Base-by-base conservation (phyloP, 53 echinoderm and acorn worm genomes). In the Astropecten irregularis region DNA sequence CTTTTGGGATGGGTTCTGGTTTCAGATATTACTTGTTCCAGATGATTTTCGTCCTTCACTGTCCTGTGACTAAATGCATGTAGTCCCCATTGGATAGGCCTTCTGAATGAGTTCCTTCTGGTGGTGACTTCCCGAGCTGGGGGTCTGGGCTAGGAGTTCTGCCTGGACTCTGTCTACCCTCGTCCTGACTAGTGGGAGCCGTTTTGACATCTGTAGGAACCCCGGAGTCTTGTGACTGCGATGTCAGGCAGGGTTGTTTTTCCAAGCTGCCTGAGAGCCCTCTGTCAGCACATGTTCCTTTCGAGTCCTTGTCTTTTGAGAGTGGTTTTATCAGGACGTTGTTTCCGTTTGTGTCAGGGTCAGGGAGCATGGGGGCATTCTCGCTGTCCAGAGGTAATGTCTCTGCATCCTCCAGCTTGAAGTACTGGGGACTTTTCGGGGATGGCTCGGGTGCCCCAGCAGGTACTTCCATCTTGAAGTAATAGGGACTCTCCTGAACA, bases 381-480 rank as follows among this genome's bases (percentile, higher is more conserved):
- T 77, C 77, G 11, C 30, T 27, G 16, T 77, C 77, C 44, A 77
- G 26, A 1, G 62, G 77, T 19, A 77, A 29, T 11, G 77, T 77
- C 34, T 59, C 31, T 16, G 77, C 77, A 46, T 77, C 77, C 21
- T 77, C 77, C 42, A 77, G 48, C 31, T 77, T 77, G 59, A 77
- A 62, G 77, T 77, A 77, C 30, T 60, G 42, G 10, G 59, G 59
- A n/a, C 60, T 60, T 19, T 40, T 25, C 7, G 77, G 77, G 2
- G 61, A 60, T 8, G 60, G 32, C 27, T 26, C 31, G n/a, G 40
- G 56, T 5, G 56, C 58, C 26, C 15, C 10, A 2, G 11, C 57
- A 10, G 13, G 54, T 18, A n/a, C 13, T 14, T 73, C 10, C 46
- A 77, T 58, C 62, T 77, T 77, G 77, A 77, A 77, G 61, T 77